Conservation (phyloP, 2,888 invertebrate species). For the Latrodectus elegans region DNA sequence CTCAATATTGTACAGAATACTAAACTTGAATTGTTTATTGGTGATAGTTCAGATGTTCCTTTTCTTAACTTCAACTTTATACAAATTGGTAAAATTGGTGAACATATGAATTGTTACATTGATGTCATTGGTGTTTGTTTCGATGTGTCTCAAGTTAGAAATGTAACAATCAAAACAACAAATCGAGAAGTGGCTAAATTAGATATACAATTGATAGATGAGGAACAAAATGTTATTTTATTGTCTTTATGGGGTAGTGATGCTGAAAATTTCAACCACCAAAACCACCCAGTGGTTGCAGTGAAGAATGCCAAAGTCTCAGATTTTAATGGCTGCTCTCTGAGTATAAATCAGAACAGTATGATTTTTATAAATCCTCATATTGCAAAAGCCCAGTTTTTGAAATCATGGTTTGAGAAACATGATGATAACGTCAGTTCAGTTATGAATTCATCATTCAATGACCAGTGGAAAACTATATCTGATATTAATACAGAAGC, state of each 20-base stretch:
- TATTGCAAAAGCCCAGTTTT: conserved; percentile 85
- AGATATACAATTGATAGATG: conserved; percentile 90
- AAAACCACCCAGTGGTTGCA: conserved; percentile 86
- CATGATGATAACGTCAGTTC: not conserved
- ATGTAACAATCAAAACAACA: conserved; percentile 83
- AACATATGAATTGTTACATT: conserved; percentile 81
- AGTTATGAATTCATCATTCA: conserved; percentile 77
- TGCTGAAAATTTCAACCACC: conserved; percentile 88
- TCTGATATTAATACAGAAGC: conserved; percentile 83
- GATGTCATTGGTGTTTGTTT: conserved; percentile 94
- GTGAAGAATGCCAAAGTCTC: conserved; percentile 88
- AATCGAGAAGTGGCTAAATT: conserved; percentile 91
- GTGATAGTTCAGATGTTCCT: conserved; percentile 79
- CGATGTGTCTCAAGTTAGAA: conserved; percentile 82
- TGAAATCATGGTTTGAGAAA: conserved; percentile 94
- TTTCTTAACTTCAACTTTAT: conserved; percentile 85
- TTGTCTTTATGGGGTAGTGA: conserved; percentile 92
- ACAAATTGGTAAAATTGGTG: conserved; percentile 83
- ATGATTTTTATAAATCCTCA: conserved; percentile 89
- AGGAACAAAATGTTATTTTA: conserved; percentile 83
- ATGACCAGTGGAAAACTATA: conserved; percentile 82
- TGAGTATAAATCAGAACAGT: conserved; percentile 74
- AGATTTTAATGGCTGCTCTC: conserved; percentile 83
- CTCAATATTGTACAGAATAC: conserved; percentile 89
- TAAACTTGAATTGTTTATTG: conserved; percentile 78